A percentile compares a stretch with the other conserved stretches of the same genome.
Conservation (phyloP, 2,888 invertebrate genomes). For the Mongoloraphidia duomilia region DNA sequence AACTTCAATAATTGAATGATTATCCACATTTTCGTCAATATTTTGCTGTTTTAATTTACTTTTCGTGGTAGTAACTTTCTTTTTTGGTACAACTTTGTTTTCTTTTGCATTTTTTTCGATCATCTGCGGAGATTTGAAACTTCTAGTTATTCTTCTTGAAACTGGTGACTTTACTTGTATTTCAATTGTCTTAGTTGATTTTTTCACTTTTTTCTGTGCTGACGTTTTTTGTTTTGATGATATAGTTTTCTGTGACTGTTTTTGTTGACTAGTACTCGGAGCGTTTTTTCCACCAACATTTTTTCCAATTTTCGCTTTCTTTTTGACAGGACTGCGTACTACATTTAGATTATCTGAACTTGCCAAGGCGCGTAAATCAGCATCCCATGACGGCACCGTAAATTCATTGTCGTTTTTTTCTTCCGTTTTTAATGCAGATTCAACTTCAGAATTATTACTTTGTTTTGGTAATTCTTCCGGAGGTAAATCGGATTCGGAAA, state of each 20-base stretch:
- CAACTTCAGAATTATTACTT: neutral
- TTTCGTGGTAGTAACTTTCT: constrained; percentile 1
- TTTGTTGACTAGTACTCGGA: too few relatives aligned
- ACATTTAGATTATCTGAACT: constrained; percentile 1
- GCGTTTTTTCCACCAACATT: too few relatives aligned
- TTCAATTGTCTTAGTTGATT: too few relatives aligned
- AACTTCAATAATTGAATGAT: constrained; percentile 9
- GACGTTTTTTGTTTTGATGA: too few relatives aligned
- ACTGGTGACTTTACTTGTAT: neutral
- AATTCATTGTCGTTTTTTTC: constrained; percentile 2
- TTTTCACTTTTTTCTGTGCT: too few relatives aligned
- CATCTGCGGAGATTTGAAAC: neutral
- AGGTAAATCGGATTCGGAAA: constrained; percentile 1
- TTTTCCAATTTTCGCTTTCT: neutral
- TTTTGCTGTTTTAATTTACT: constrained; percentile 4
- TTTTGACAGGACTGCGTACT: neutral
- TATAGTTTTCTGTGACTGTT: too few relatives aligned
- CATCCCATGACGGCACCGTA: constrained; percentile 19
- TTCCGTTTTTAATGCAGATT: constrained; percentile 3
- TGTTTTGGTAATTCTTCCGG: neutral
- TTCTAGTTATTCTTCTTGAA: neutral
- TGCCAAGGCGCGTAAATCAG: constrained; percentile 18
- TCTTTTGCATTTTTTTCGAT: constrained; percentile 4
- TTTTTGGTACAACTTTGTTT: constrained; percentile 1
- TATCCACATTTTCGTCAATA: constrained; percentile 7